phyloP scores from a whole-genome alignment of 30 jellyfish, hydroid and myxozoan genomes.

The Aurelia sp. region DNA sequence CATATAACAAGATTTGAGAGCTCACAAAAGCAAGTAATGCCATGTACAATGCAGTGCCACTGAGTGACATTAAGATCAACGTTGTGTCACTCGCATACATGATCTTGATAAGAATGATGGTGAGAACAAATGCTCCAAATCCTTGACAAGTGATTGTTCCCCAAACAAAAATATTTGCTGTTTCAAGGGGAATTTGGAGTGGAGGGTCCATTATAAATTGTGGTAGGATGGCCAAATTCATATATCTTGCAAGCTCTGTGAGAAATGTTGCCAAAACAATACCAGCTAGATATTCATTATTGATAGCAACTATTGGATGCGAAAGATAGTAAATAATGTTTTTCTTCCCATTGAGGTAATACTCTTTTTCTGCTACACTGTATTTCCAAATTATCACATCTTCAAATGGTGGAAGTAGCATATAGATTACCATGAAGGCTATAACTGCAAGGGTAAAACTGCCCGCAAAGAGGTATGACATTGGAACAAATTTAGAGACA shows the following conservation, averaged over 20 bases:
- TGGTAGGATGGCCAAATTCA: slow-evolving; percentile 9
- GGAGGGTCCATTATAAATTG: slow-evolving; percentile 39
- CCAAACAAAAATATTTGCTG: slow-evolving; percentile 14
- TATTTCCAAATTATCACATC: slow-evolving; percentile 9
- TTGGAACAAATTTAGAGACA: slow-evolving; percentile 11
- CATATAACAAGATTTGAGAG: slow-evolving; percentile 23
- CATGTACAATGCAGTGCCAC: slow-evolving; percentile 67
- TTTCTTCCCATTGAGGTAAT: slow-evolving; percentile 3
- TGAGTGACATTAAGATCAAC: slow-evolving; percentile 34
- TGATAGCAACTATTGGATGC: slow-evolving; percentile 5
- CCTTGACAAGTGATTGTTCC: slow-evolving; percentile 40
- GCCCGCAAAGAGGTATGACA: slow-evolving; percentile 34
- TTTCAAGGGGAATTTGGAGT: background rate
- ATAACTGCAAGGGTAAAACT: slow-evolving; percentile 31
- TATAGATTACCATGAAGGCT: slow-evolving; percentile 5
- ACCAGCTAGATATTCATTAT: slow-evolving; percentile 54
- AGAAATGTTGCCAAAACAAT: slow-evolving; percentile 27
- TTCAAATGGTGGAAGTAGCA: slow-evolving; percentile 30
- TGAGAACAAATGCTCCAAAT: slow-evolving; percentile 13
- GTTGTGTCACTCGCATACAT: slow-evolving; percentile 57
- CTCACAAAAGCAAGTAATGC: slow-evolving; percentile 35
- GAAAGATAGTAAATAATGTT: background rate
- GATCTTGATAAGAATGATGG: slow-evolving; percentile 2
- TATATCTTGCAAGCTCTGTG: slow-evolving; percentile 38
- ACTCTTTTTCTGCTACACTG: background rate